Base-by-base conservation (phyloP, 2,113 vertebrate species). In the Lasiurus cinereus region DNA sequence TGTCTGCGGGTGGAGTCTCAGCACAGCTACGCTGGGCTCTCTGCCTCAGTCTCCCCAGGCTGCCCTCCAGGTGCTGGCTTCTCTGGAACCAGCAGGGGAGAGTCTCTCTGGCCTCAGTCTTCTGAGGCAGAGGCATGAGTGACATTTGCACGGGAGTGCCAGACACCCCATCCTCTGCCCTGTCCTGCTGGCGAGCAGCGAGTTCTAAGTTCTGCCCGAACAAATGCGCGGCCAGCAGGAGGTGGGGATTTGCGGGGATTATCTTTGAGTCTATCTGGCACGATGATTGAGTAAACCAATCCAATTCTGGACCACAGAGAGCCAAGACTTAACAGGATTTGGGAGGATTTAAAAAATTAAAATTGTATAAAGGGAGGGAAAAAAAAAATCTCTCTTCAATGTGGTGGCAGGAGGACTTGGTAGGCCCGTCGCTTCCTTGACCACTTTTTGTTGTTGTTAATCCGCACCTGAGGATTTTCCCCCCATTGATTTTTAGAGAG, bases 241-340 rank as follows among this genome's bases (percentile, higher is more conserved):
- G 24, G 36, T 80, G 29, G 8, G 29, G 66, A 18, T 80, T 31
- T 80, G 39, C 43, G 39, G 43, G 54, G 54, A 24, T 91, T 77
- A 87, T 94, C 9, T 48, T 91, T 82, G 29, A 27, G 36, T 73
- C 46, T 80, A 43, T 86, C 74, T 46, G 73, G 46, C 67, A 80
- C 36, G 74, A 33, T 67, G 48, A 87, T 11, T 67, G 56, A 67
- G 24, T n/a, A 56, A 94, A 91, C 66, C 46, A 91, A 67, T 82
- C 67, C 39, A 67, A 87, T 76, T 67, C 56, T 87, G 54, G 76
- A 19, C 18, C 76, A 18, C 36, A 48, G 76, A 74, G 67, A 79
- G 43, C 36, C 79, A 84, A 56, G 29, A 56, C 64, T 54, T 95
- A 79, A 73, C 5, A 66, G 6, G 54, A 73, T 79, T 72, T 70